A percentile compares a stretch with the other conserved stretches of the same genome.
Evolutionary conservation across 2,113 vertebrate genomes (phyloP).

Genomic region (Campylorhamphus procurvoides): DNA sequence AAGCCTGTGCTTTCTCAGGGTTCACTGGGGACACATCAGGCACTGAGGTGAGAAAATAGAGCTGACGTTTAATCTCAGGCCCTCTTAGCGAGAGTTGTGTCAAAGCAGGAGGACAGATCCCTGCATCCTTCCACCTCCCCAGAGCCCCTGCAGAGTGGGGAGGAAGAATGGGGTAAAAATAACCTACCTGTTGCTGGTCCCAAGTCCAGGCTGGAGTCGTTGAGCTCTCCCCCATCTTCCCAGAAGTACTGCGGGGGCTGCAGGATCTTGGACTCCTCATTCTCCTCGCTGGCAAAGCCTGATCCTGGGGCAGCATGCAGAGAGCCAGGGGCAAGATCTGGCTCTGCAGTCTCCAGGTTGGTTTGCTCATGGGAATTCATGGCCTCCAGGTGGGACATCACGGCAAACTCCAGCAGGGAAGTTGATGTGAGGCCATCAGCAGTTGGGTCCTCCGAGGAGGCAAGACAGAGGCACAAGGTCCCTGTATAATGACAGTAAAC

Average conservation of each 20-base stretch:
- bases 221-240: constrained; percentile 78
- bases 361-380: constrained; percentile 64
- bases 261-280: constrained; percentile 81
- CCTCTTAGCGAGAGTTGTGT: constrained; percentile 1
- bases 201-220: constrained; percentile 76
- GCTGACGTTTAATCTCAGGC: constrained; percentile 55
- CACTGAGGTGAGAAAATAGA: constrained; percentile 53
- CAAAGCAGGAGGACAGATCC: background rate
- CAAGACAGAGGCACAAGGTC: constrained; percentile 52
- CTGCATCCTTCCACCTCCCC: background rate
- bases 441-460: constrained; percentile 54
- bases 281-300: constrained; percentile 86
- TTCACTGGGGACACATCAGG: constrained; percentile 51
- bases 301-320: constrained; percentile 83
- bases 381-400: constrained; percentile 67
- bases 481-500: constrained; percentile 62
- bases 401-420: constrained; percentile 68
- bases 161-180: background rate
- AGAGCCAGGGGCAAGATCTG: constrained; percentile 49
- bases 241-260: constrained; percentile 80
- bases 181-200: constrained; percentile 77
- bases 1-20: constrained; percentile 35
- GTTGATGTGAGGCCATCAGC: constrained; percentile 79
- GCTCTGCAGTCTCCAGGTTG: background rate
- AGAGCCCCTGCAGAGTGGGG: background rate